Base-by-base conservation (phyloP, 2,888 invertebrate species). In the Acronicta psi region DNA sequence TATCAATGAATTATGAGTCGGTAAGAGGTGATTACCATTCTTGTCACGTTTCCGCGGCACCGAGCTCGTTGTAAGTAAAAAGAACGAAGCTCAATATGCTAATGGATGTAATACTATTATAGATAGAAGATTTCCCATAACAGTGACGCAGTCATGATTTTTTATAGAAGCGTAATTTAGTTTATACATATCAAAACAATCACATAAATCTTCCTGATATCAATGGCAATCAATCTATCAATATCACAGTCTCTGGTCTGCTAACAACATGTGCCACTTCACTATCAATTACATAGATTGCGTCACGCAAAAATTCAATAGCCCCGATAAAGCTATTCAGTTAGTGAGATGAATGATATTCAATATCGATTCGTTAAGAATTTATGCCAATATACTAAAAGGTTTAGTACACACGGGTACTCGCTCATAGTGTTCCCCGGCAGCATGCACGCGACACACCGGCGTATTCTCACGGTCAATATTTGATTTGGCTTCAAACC, bases 401-500 rank as follows among this genome's bases (percentile, higher is more conserved):
- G 54, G 16, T 14, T 58, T 42, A 29, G 25, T 45, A 46, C 54
- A 41, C 7, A 23, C 23, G 23, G 7, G 23, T 23, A 23, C 0
- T 23, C 23, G 11, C 11, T 37, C 37, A 36, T 49, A 13, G 11
- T 23, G 14, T 37, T 45, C 52, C n/a, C n/a, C n/a, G n/a, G 14
- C 25, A 37, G 29, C 25, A n/a, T 14, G 11, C 20, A 51, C 17
- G 34, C 18, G 14, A 41, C 40, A 59, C 36, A 58, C 31, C n/a
- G 14, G 38, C 29, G 40, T 17, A 57, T 57, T 45, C 54, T 47
- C 47, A 52, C 55, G 9, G 76, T 78, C 72, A 79, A 79, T 81
- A 80, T 79, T 81, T 78, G 77, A 81, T 79, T 79, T 72, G 58
- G 62, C 34, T 73, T 79, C 51, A 70, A 72, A 62, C 58, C 60